Evolutionary conservation across 2,113 vertebrate species (phyloP), one percentile per base, ranked within the genome.

Genomic region (Ailurus styani): DNA sequence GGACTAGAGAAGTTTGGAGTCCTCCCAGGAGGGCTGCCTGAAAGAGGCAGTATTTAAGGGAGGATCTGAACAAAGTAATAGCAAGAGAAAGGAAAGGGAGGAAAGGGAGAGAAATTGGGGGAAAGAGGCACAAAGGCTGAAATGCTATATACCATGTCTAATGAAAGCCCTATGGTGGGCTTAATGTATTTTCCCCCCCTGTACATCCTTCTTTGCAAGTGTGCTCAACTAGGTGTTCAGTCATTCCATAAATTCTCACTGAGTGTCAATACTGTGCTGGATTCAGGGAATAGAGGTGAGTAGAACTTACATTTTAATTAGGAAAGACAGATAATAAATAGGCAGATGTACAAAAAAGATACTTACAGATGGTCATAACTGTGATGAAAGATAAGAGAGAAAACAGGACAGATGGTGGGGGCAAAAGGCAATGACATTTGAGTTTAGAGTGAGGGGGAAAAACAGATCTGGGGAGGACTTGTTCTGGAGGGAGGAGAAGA

Each of bases 101-200:
- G n/a, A 60, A 37, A 27, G 34, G 47, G 37, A 62, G 7, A 34
- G 34, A 14, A 7, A 34, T 20, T 20, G 42, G 66, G 6, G 3
- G 21, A n/a, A 91, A 83, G 62, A 79, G n/a, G 9, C 13, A n/a
- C 13, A 2, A 0, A 13, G 57, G 31, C 17, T 14, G 10, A 54
- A 37, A 25, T 2, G 45, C 27, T 23, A 0, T 31, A 6, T 17
- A 7, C 15, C 34, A 0, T 15, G 18, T 11, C 52, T 57, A 50
- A 34, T 6, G 55, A 42, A 29, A 45, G 50, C 29, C 23, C 6
- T 6, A 0, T 0, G 2, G 13, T 4, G 14, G 40, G 3, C 8
- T 23, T 37, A 1, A 60, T 45, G 47, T 37, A 20, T 70, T 21
- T 21, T 2, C 17, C 34, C 31, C 17, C 34, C 31, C 25, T 6